Evolutionary conservation across 2,113 vertebrate species (phyloP), one percentile per base, ranked within the genome.

Genomic region (Circaetus gallicus): DNA sequence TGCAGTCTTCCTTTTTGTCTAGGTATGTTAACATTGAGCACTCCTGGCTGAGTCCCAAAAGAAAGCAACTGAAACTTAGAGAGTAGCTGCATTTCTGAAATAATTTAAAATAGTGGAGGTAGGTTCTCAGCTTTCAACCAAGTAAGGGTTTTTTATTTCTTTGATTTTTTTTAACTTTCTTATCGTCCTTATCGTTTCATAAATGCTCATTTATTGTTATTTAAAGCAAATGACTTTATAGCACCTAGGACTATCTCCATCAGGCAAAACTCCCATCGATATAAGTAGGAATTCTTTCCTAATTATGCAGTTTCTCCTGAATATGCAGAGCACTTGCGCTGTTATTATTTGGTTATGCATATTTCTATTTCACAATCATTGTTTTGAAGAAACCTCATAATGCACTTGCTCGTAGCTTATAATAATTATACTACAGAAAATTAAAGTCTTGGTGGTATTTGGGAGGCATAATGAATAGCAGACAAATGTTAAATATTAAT

Each of bases 401-500:
- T 63, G 74, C 62, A 77, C 45, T 94, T 69, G 25, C 65, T 95
- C 3, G 3, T 89, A 79, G 61, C 53, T 79, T 82, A 22, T 61
- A 82, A 42, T 91, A 93, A 93, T 91, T 89, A 32, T 45, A 62
- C 31, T 45, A 62, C 34, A 80, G 80, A 79, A 91, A 91, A 90
- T 82, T 53, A 82, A 82, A 69, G 36, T 72, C 70, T 83, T 4
- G 0, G 8, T 92, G 59, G 65, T 90, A n/a, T 91, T 96, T 91
- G 58, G 66, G 34, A 11, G 1, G 71, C 91, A 80, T 66, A 82
- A 89, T 77, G n/a, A 92, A 76, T 55, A 91, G 69, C 52, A 92
- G 72, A 69, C 15, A 82, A 91, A 94, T 73, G 40, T 77, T 89
- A 85, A 94, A 93, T 96, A 95, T 77, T 93, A 79, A 91, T 91